Evolutionary conservation across 2,888 invertebrate genomes (phyloP), one percentile per base, ranked within the genome.

Genomic region (Acronicta aceris): DNA sequence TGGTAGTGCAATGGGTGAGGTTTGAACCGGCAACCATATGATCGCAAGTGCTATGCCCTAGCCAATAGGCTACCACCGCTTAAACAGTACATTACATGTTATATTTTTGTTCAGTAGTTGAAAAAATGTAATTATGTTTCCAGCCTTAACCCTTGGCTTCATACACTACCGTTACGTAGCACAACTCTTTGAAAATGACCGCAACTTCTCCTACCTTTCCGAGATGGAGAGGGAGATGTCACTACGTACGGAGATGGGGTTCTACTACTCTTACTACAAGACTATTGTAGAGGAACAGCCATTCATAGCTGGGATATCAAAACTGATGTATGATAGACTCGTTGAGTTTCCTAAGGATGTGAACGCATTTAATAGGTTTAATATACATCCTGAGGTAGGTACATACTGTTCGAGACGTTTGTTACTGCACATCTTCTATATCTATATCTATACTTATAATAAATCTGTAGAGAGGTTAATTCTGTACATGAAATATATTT

Each of bases 221-320:
- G 96, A 97, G 46, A 87, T 97, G 82, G 98, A 98, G 82, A 93
- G 98, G 47, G 98, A 98, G 91, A 97, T 98, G 95, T 96, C 97
- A 7, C 96, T 98, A 56, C 94, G 97, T 1, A 97, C 98, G 1
- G 98, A 98, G 91, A 97, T 98, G 97, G 98, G 98, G 0, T 95
- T 98, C 79, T 98, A 98, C 85, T 98, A 97, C 86, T 98, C 97
- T 0, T 98, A 97, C 87, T 98, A 97, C 89, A 98, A 98, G 84
- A 97, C 96, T 0, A 92, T 98, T 48, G 96, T 97, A 0, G 96
- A 97, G 95, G 97, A 65, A 91, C 95, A 16, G 87, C 96, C 78
- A 90, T 97, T 87, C 73, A 89, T 80, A 85, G 95, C 81, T 0
- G 98, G 97, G 0, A 91, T 97, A 49, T 84, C 95, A 0, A 95